These are phyloP conservation scores for Xiphias gladius DNA, from an alignment of 2,113 vertebrate genomes.

Conservation along the genomic window DNA sequence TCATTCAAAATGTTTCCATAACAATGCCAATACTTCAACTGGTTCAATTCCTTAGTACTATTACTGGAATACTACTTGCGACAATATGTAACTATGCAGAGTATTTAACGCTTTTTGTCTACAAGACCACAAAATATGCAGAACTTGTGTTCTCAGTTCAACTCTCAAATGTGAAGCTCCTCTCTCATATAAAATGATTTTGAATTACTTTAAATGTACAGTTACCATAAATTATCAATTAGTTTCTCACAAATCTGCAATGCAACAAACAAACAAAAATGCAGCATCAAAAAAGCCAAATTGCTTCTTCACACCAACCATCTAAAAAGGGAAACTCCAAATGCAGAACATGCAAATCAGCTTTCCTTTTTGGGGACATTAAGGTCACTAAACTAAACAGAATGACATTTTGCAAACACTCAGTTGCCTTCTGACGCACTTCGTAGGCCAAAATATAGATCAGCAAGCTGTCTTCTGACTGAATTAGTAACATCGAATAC, in stretches of 20 bases:
- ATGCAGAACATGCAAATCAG: conserved; percentile 1
- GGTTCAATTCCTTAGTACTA: no score
- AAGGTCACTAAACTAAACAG: not conserved
- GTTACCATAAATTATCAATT: not conserved
- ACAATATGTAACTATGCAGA: no score
- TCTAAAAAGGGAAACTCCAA: not conserved
- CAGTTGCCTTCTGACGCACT: not conserved
- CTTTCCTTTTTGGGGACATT: not conserved
- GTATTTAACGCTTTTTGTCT: no score
- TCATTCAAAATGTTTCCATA: not conserved
- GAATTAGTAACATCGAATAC: conserved; percentile 9
- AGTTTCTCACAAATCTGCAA: not conserved
- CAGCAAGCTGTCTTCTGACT: not conserved
- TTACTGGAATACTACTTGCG: not conserved
- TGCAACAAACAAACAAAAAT: not conserved
- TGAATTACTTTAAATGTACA: not conserved
- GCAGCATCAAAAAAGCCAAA: not conserved
- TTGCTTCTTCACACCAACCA: not conserved
- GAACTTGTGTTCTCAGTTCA: no score
- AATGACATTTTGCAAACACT: not conserved
- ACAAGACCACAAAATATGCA: no score
- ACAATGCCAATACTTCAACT: not conserved
- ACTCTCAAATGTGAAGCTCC: no score
- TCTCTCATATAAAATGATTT: no score
- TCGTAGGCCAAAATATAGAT: not conserved